Base-by-base conservation (phyloP, 2,113 vertebrate species). In the Turnix velox region DNA sequence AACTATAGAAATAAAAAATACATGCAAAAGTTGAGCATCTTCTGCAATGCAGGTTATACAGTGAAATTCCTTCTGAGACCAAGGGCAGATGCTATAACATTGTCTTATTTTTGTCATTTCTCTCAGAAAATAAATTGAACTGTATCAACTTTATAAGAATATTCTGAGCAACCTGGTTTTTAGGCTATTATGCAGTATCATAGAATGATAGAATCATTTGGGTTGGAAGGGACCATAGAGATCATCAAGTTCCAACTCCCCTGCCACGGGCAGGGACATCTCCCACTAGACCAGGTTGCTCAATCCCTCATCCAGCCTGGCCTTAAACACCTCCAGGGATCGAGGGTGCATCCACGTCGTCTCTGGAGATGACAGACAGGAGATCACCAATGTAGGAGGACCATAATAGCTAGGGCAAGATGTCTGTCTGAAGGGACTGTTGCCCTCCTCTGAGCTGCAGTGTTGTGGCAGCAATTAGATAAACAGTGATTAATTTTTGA, bases 41-140 rank as follows among this genome's bases (percentile, higher is more conserved):
- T 73, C 49, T 80, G 24, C 58, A 66, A 28, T 63, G 49, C 33
- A 74, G 9, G 79, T 61, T 72, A 80, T 84, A 42, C 24, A 65
- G 68, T 49, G 17, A 79, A 73, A 49, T 66, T 80, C 2, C 1
- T 76, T 62, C 43, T 81, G 79, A 81, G 57, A 65, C 84, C 27
- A 51, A 18, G 45, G 30, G 27, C 57, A 65, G 54, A 27, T 85
- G 33, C 37, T 82, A 4, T 61, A 37, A 54, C n/a, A 80, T 0
- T 72, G 28, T 35, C 7, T 66, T 2, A 40, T 33, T 78, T 69
- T 58, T 79, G 14, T 51, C 4, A 28, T 87, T 84, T 88, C 67
- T 82, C 86, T 80, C 33, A 80, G 30, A 14, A 67, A 67, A 66
- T 46, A 59, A 83, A 35, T 68, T 65, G 85, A 88, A 46, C 23